Percentiles rank a stretch among this genome's conserved stretches.
Evolutionary conservation across 1,140 invertebrate genomes (phyloP).

Genomic region (Glossosoma conforme): DNA sequence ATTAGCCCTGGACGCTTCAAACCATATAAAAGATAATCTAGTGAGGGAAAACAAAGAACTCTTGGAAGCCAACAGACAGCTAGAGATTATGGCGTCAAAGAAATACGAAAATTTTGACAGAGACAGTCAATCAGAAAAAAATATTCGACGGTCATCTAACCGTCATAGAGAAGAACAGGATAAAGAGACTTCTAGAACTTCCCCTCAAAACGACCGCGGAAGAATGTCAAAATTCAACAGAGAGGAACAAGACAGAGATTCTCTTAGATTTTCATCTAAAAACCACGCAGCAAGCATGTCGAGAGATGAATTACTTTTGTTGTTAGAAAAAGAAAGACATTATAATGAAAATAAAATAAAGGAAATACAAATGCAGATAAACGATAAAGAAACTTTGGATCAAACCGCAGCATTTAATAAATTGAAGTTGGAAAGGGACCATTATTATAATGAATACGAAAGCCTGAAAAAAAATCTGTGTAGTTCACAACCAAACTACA

Average conservation of each 20-base stretch:
- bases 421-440: constrained; percentile 42
- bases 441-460: constrained; percentile 43
- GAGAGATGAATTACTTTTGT: constrained; percentile 40
- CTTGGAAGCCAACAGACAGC: constrained; percentile 39
- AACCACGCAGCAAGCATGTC: too few relatives aligned
- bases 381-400: constrained; percentile 40
- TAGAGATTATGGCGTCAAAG: constrained; percentile 38
- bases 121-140: too few relatives aligned
- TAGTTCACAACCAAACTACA: constrained; percentile 39
- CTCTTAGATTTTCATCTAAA: too few relatives aligned
- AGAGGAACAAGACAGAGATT: too few relatives aligned
- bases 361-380: constrained; percentile 41
- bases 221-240: too few relatives aligned
- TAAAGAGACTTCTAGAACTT: too few relatives aligned
- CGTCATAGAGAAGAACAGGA: too few relatives aligned
- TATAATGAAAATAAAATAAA: constrained; percentile 45
- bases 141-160: too few relatives aligned
- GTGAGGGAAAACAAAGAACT: constrained; percentile 41
- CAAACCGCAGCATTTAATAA: constrained; percentile 32
- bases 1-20: constrained; percentile 33
- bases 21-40: constrained; percentile 39
- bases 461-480: constrained; percentile 38
- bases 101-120: too few relatives aligned
- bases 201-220: too few relatives aligned
- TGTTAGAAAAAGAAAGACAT: constrained; percentile 44